Base-by-base conservation (phyloP, 2,113 vertebrate species). In the Micronycteris hirsuta region DNA sequence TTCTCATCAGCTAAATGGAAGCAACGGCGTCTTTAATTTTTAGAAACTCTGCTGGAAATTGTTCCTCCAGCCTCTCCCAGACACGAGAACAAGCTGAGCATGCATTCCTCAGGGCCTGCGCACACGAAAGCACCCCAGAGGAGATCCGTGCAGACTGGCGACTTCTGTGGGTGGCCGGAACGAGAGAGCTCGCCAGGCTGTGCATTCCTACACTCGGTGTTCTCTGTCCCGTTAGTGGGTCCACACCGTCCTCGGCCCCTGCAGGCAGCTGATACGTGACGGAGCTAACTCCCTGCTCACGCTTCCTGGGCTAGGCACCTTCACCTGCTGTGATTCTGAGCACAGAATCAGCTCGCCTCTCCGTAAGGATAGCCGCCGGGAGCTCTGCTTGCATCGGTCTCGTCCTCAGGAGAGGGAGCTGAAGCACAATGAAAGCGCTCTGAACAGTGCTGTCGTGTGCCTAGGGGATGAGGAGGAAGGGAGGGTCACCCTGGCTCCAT, bases 21-120 rank as follows among this genome's bases (percentile, higher is more conserved):
- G 77, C 26, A 70, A 22, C 38, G 45, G 36, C n/a, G 84, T 80
- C 56, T 81, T 91, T n/a, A 68, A 49, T 41, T 49, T 84, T 76
- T 38, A 49, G 56, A 54, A 68, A 77, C 8, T 52, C 56, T 71
- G 12, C 24, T 19, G 24, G 63, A 74, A 10, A n/a, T 4, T 14
- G 85, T 13, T 43, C 43, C 67, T 70, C 19, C 36, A 19, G 12
- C 12, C 36, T 78, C 52, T 45, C 47, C 17, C 24, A 22, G 47
- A 38, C 6, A 24, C 54, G 31, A 22, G 17, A 4, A 43, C 14
- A 47, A 63, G 31, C 5, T 47, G 7, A 85, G 58, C 7, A 6
- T 58, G 41, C n/a, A 17, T 52, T 5, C 41, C 31, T 52, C 54
- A 74, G 31, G 11, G 8, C 77, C 61, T 47, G n/a, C 41, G 49